Conservation (phyloP, 2,113 vertebrate species). For the Panthera leo region DNA sequence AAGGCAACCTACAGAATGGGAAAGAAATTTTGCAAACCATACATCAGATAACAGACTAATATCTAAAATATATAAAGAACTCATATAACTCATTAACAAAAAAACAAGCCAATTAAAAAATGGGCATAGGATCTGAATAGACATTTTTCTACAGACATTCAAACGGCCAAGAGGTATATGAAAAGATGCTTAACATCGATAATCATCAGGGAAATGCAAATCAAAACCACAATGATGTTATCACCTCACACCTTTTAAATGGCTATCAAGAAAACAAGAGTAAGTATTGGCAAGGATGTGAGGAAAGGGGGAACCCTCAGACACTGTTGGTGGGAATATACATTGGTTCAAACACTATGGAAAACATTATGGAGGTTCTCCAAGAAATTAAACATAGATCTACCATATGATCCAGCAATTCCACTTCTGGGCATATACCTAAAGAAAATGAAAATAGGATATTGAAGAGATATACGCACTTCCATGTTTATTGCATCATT, state of each 20-base stretch:
- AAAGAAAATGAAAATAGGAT: background rate
- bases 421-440: background rate
- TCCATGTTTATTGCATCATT: background rate
- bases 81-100: background rate
- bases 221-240: background rate
- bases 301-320: background rate
- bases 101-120: background rate
- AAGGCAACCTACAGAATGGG: background rate
- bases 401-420: background rate
- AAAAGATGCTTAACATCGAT: background rate
- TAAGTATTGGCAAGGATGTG: background rate
- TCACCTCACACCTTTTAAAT: background rate
- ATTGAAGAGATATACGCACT: background rate
- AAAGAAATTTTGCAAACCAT: background rate
- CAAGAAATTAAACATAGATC: background rate
- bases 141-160: background rate
- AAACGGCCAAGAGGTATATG: background rate
- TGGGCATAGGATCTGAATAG: background rate
- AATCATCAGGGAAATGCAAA: background rate
- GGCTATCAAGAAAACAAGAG: background rate
- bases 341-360: background rate
- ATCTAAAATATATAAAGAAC: background rate
- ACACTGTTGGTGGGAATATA: background rate
- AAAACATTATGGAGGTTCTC: background rate
- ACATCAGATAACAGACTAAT: background rate